These are phyloP conservation scores for Cerastis rubricosa DNA, from an alignment of 2,888 invertebrate genomes.

Conservation along the genomic window DNA sequence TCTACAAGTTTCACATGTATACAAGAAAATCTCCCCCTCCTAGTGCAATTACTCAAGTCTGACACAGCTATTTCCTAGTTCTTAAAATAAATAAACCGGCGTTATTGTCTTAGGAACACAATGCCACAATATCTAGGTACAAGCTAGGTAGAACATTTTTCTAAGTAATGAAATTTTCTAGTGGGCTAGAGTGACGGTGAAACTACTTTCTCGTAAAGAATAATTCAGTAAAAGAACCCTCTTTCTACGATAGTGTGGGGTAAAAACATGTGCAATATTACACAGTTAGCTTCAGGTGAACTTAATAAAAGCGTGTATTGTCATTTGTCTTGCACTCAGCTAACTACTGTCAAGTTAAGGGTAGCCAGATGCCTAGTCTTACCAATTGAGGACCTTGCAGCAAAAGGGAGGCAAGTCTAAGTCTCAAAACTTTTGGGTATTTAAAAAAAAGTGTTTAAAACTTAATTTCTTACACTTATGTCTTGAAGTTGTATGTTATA, in stretches of 20 bases:
- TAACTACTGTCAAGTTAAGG: not conserved
- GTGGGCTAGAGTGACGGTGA: not conserved
- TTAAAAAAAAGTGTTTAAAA: not conserved
- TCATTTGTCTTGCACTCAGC: not conserved
- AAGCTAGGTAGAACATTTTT: slow-evolving; percentile 7
- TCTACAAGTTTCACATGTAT: not conserved
- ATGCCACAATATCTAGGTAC: not conserved
- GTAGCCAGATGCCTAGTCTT: not conserved
- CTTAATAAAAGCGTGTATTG: not conserved
- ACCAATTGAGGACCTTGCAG: not conserved
- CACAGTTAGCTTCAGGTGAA: not conserved
- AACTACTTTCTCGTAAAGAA: slow-evolving; percentile 9
- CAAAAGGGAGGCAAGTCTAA: not conserved
- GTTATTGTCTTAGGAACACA: slow-evolving; percentile 35
- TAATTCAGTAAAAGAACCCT: not conserved
- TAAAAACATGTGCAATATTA: not conserved
- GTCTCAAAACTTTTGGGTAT: not conserved
- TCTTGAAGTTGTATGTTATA: not conserved
- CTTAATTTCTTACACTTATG: not conserved
- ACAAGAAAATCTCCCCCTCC: not conserved
- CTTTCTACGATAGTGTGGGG: not conserved
- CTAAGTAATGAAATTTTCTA: slow-evolving; percentile 44
- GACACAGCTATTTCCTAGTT: slow-evolving; percentile 13
- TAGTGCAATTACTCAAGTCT: not conserved
- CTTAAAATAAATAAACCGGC: slow-evolving; percentile 22